These are phyloP conservation scores for Allacma fusca DNA, from an alignment of 2,888 invertebrate species.

Conservation along the genomic window DNA sequence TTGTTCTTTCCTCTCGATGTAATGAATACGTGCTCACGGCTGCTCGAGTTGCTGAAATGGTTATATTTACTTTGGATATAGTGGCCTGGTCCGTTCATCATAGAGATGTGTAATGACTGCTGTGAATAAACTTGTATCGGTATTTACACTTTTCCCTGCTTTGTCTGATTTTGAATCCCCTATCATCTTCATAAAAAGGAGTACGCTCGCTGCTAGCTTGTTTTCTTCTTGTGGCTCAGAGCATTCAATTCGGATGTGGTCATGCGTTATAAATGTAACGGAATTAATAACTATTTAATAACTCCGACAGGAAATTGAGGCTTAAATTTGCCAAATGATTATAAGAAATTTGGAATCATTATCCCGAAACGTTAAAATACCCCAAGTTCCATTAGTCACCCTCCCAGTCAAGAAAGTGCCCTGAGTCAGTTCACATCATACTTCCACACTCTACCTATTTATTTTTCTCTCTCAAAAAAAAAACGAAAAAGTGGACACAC, in stretches of 20 bases:
- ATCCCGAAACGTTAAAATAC: constrained; percentile 61
- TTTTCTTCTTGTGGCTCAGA: constrained; percentile 2
- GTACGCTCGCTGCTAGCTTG: background rate
- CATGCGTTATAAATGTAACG: constrained; percentile 62
- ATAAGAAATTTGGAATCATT: constrained; percentile 62
- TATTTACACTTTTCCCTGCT: background rate
- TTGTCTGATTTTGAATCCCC: too few species aligned
- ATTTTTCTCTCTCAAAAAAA: constrained; percentile 7
- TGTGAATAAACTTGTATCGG: too few species aligned
- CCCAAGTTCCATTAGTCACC: constrained; percentile 62
- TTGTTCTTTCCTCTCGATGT: background rate
- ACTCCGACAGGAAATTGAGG: constrained; percentile 62
- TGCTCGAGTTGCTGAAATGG: too few species aligned
- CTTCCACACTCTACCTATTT: constrained; percentile 22
- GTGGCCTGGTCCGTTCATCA: too few species aligned
- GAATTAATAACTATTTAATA: constrained; percentile 62
- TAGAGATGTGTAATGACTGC: too few species aligned
- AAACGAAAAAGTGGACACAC: background rate
- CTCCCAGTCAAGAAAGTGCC: constrained; percentile 61
- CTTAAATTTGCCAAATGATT: constrained; percentile 62
- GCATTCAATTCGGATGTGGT: constrained; percentile 57
- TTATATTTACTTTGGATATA: too few species aligned
- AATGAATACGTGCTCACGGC: background rate
- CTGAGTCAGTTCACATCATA: constrained; percentile 59
- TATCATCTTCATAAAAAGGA: background rate